Conservation (phyloP, 2,797 vertebrate genomes). For the Steatocranus sp. region DNA sequence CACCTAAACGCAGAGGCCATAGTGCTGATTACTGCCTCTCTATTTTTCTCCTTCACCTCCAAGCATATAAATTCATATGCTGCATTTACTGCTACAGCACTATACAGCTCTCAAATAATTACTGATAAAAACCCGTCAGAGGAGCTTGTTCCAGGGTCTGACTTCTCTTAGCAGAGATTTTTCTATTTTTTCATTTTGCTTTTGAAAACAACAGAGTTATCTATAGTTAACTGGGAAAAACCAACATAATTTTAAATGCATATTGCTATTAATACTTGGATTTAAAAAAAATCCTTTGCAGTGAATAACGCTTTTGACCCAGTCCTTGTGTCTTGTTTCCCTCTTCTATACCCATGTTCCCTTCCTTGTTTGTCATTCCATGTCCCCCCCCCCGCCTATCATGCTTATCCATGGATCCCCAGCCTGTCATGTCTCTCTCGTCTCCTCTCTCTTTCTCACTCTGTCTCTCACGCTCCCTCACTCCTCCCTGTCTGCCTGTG, state of each 20-base stretch:
- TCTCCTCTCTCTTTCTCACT: neutral
- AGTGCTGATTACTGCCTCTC: neutral
- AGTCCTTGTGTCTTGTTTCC: neutral
- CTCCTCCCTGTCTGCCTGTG: neutral
- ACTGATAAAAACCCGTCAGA: neutral
- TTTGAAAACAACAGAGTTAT: neutral
- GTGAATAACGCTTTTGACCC: neutral
- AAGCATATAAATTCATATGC: neutral
- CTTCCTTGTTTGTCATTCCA: neutral
- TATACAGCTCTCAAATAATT: neutral
- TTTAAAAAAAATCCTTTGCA: neutral
- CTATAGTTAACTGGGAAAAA: neutral
- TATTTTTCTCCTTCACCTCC: neutral
- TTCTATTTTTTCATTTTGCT: neutral
- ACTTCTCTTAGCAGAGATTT: neutral
- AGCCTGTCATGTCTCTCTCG: neutral
- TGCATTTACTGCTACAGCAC: neutral
- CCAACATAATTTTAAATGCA: neutral
- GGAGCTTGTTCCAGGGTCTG: neutral
- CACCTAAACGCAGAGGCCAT: constrained; percentile 24
- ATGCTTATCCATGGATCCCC: neutral
- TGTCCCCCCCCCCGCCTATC: neutral
- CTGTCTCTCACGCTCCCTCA: neutral
- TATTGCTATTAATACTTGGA: neutral
- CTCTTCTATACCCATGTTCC: neutral